Base-by-base conservation (phyloP, 2,113 vertebrate species). In the Leptobrachium leishanense region DNA sequence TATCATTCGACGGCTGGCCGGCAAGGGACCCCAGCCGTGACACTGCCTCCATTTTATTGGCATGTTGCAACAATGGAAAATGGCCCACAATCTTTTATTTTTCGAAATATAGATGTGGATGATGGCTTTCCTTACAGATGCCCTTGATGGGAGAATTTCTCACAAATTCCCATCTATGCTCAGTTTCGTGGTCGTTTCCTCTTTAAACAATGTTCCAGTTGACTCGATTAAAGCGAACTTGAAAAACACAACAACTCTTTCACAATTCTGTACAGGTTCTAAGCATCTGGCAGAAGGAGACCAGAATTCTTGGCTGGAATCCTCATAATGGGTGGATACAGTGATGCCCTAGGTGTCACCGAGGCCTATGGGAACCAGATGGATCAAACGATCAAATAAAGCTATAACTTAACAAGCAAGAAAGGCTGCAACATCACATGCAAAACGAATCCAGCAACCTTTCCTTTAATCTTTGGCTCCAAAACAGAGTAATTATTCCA, bases 341-440 rank as follows among this genome's bases (percentile, higher is more conserved):
- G 73, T 83, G 89, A 86, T 88, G 74, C 79, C 86, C 82, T 77
- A 73, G 46, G 79, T 87, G 83, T 85, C 85, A 89, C 53, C 0
- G 82, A 85, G 75, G 80, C 82, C 75, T 79, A 74, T 82, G 84
- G 75, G 85, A 87, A 89, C 81, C 39, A 83, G 84, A 31, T 31
- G 20, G 20, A 46, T 76, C 46, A 50, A 50, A 62, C 84, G 79
- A 79, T 66, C 87, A 82, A 90, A 50, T 84, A 89, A 88, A 83
- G 73, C 69, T 0, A 7, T 89, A 88, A 90, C 87, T 90, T 84
- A 88, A 84, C 82, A 57, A 53, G 66, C 10, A 43, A 57, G 7
- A 67, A 53, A 75, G 20, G 55, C 7, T 20, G 75, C 13, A n/a
- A 15, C 12, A 68, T 76, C 50, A 44, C 44, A 44, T 53, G 43